A percentile compares a stretch with the other conserved stretches of the same genome.
Conservation (phyloP, 2,888 invertebrate species). For the Oxytorus armatus region DNA sequence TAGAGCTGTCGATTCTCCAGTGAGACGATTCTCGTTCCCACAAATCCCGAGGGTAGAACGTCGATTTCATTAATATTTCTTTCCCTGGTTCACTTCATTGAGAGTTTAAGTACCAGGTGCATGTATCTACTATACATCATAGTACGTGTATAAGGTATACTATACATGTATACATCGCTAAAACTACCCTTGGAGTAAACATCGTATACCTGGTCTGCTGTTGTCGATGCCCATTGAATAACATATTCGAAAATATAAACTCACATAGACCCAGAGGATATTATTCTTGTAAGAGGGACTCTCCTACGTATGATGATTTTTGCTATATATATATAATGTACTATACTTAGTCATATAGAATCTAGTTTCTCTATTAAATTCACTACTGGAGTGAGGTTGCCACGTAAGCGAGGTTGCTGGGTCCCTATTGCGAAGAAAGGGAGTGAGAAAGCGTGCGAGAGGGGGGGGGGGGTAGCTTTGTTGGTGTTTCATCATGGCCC, state of each 20-base stretch:
- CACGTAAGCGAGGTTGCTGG: conserved; percentile 54
- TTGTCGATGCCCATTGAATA: conserved; percentile 53
- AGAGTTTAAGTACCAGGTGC: neutral
- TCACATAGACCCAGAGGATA: conserved; percentile 51
- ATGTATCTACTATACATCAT: neutral
- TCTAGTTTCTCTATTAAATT: conserved; percentile 29
- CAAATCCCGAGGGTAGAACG: conserved; percentile 32
- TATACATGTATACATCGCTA: neutral
- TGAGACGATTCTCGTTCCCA: conserved; percentile 12
- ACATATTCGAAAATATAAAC: conserved; percentile 59
- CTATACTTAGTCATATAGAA: conserved; percentile 18
- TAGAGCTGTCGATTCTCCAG: conserved; percentile 33
- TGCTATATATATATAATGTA: conserved; percentile 8
- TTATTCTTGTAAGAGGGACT: conserved; percentile 63
- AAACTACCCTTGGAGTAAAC: conserved; percentile 57
- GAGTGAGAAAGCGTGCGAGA: conserved; percentile 66
- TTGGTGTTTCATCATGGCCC: conserved; percentile 77
- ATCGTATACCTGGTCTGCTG: conserved; percentile 58
- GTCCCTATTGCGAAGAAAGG: conserved; percentile 66
- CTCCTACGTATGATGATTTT: conserved; percentile 19
- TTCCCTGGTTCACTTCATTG: conserved; percentile 21
- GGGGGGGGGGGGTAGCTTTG: conserved; percentile 73
- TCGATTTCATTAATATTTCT: conserved; percentile 50
- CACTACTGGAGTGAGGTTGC: conserved; percentile 45
- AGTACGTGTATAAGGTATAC: neutral